Percentiles rank a stretch among this genome's conserved stretches.
Conservation (phyloP, 2,888 invertebrate species). For the Heliothis peltigera region DNA sequence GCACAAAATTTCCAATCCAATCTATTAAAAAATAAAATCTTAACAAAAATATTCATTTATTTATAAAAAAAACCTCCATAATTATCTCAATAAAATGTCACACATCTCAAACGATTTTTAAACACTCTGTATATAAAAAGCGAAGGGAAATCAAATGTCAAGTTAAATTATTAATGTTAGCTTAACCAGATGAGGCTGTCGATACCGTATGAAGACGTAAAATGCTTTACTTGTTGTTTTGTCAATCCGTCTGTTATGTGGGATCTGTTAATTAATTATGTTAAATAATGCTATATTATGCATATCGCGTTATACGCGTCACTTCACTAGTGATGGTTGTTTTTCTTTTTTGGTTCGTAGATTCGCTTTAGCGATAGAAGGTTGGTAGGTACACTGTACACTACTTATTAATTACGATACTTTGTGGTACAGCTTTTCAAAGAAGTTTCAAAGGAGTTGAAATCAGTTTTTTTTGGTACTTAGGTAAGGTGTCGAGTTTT, state of each 20-base stretch:
- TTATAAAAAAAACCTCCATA: too few relatives aligned
- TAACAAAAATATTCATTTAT: too few relatives aligned
- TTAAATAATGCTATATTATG: slow-evolving; percentile 87
- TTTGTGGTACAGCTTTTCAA: too few relatives aligned
- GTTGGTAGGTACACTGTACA: not conserved
- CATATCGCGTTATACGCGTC: slow-evolving; percentile 85
- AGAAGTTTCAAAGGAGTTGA: too few relatives aligned
- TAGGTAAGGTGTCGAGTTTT: too few relatives aligned
- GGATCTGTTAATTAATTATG: slow-evolving; percentile 85
- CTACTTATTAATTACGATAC: not conserved
- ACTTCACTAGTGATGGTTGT: slow-evolving; percentile 63
- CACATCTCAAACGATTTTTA: not conserved
- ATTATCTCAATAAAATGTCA: slow-evolving; percentile 5
- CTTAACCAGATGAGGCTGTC: slow-evolving; percentile 84
- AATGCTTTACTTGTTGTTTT: slow-evolving; percentile 83
- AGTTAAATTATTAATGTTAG: slow-evolving; percentile 84
- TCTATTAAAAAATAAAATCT: too few relatives aligned
- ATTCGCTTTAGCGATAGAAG: not conserved
- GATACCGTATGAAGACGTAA: slow-evolving; percentile 83
- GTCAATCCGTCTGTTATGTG: slow-evolving; percentile 77
- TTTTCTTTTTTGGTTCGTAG: too few relatives aligned
- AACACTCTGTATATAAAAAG: slow-evolving; percentile 69
- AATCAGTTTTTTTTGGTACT: too few relatives aligned
- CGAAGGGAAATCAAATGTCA: slow-evolving; percentile 85
- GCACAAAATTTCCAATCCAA: too few relatives aligned